Evolutionary conservation across 2,797 vertebrate genomes (phyloP).

Genomic region (Pachyuromys duprasi): DNA sequence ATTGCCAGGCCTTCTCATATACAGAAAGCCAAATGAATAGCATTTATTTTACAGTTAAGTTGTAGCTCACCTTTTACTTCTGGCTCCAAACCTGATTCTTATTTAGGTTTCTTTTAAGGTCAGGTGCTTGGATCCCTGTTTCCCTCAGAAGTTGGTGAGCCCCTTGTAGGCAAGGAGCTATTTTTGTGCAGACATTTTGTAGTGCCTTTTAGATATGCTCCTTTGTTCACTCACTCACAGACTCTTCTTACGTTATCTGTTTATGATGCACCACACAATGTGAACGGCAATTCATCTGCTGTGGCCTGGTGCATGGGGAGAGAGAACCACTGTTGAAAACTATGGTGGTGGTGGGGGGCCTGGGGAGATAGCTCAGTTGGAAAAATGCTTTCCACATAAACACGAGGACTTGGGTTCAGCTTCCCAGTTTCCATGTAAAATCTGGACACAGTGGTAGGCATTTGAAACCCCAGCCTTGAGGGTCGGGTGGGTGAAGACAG

Average conservation of each 20-base stretch:
- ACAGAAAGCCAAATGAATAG: not conserved
- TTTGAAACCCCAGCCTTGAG: not conserved
- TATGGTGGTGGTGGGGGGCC: not conserved
- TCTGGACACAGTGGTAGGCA: not conserved
- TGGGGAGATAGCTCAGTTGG: not conserved
- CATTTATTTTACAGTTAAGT: not conserved
- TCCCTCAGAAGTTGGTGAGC: not conserved
- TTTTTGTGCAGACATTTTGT: not conserved
- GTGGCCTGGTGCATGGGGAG: rapidly evolving
- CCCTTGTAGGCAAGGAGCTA: not conserved
- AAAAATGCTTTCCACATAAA: not conserved
- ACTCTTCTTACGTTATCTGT: rapidly evolving
- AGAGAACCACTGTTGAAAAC: not conserved
- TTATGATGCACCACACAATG: rapidly evolving
- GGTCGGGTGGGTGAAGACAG: not conserved
- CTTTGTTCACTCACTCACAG: not conserved
- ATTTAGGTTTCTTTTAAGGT: not conserved
- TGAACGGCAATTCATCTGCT: not conserved
- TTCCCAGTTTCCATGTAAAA: not conserved
- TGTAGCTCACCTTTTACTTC: not conserved
- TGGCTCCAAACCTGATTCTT: not conserved
- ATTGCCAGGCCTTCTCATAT: not conserved
- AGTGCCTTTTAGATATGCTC: not conserved
- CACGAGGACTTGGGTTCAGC: not conserved
- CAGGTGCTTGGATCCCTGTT: too few relatives aligned